Base-by-base conservation (phyloP, 2,888 invertebrate species). In the Pomacea canaliculata region DNA sequence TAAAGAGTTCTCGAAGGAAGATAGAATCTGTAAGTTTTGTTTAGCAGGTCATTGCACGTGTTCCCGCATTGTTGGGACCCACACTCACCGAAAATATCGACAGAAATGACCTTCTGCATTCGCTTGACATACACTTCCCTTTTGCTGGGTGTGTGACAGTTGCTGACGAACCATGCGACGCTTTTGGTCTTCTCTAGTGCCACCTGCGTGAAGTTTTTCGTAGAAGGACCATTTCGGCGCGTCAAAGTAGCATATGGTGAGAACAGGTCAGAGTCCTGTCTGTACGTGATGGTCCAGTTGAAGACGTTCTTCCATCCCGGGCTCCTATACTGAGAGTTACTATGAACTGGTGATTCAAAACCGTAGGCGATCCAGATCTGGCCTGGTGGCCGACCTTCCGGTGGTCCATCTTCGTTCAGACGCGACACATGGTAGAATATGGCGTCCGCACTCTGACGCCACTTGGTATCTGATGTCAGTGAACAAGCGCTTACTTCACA, bases 111-210 rank as follows among this genome's bases (percentile, higher is more conserved):
- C 27, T 81, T 76, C 48, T 76, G 74, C 13, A 85, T 68, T 23
- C 80, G 65, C 7, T 72, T 63, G 12, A 84, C 82, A 70, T 84
- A 85, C 0, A 60, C 16, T 48, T 83, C 81, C 49, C 85, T 71
- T 63, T 59, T 73, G 62, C 81, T 79, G 13, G 76, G 71, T 18
- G 83, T 82, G 13, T 70, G 8, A 59, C 85, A 85, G 65, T 84
- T 78, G 73, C 83, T 83, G 67, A 83, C 85, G 60, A 84, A 79
- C 84, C 85, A 85, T 7, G 83, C 84, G 8, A 79, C 78, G 37
- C 77, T 48, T 65, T 77, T 79, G 12, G 76, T 78, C 51, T 82
- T 82, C 23, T 73, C 68, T 5, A n/a, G n/a, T 16, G 68, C 18
- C 48, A 74, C 48, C 4, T 60, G 49, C 0, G 68, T 67, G 62